A percentile compares a stretch with the other conserved stretches of the same genome.
Conservation (phyloP, 2,797 vertebrate genomes). For the Crocodylus rhombifer region DNA sequence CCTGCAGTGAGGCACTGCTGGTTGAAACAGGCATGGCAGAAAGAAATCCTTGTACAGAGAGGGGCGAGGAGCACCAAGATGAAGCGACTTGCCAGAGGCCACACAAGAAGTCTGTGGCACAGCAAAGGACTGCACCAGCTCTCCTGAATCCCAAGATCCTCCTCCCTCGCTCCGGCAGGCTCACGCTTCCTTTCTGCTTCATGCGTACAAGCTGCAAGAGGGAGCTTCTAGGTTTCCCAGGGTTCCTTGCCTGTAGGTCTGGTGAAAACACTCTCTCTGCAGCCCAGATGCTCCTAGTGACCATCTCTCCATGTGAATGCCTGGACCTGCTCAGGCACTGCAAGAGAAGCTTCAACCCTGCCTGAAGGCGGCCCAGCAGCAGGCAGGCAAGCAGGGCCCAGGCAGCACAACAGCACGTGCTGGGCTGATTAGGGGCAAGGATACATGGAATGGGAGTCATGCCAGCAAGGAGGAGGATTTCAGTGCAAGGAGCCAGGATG, state of each 20-base stretch:
- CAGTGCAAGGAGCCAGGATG: neutral
- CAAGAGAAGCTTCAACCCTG: neutral
- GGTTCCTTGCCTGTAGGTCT: neutral
- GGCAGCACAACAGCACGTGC: neutral
- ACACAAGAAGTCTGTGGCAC: neutral
- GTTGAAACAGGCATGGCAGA: neutral
- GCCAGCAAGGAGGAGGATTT: neutral
- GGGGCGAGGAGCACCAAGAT: neutral
- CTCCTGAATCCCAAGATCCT: neutral
- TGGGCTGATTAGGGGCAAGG: neutral
- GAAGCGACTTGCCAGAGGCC: neutral
- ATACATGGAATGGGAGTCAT: too few relatives aligned
- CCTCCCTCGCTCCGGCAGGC: neutral
- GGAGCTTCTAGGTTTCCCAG: neutral
- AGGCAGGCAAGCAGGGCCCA: neutral
- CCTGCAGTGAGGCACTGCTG: neutral
- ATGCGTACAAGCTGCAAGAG: neutral
- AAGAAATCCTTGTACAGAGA: neutral
- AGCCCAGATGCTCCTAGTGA: neutral
- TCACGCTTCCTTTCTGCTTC: neutral
- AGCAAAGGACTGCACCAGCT: neutral
- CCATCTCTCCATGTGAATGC: neutral
- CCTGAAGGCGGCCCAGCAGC: neutral
- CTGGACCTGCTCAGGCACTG: neutral
- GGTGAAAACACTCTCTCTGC: neutral